phyloP scores from a whole-genome alignment of 2,797 vertebrate species.

The Ciconia nigra region DNA sequence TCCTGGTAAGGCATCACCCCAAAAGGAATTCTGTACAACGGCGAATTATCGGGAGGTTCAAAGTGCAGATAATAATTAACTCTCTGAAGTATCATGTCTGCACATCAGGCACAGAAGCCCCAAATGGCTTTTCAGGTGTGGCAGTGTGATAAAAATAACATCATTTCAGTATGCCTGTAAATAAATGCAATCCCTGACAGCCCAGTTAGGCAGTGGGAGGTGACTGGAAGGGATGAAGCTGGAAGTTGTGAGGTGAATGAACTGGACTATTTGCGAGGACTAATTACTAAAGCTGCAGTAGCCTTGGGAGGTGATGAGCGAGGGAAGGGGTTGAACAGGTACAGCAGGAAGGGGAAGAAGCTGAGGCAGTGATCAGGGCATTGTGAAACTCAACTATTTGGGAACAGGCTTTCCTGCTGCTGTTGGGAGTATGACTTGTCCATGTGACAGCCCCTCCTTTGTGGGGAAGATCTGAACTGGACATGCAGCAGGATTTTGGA shows the following conservation, averaged over 20 bases:
- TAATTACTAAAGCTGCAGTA: background rate
- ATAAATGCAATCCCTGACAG: background rate
- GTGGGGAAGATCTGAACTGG: background rate
- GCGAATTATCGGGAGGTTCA: background rate
- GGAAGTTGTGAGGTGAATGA: background rate
- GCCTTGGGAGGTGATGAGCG: background rate
- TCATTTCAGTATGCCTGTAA: background rate
- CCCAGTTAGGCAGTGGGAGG: background rate
- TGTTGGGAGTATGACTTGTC: background rate
- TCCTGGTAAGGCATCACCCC: conserved; percentile 78
- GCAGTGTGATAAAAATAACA: background rate
- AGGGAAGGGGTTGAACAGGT: background rate
- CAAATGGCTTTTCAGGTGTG: background rate
- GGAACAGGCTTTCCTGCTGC: background rate
- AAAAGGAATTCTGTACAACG: background rate
- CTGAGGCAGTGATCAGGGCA: background rate
- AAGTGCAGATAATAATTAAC: background rate
- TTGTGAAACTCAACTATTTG: background rate
- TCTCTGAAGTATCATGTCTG: background rate
- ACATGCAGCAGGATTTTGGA: background rate
- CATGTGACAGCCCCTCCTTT: background rate
- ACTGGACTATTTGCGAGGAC: background rate
- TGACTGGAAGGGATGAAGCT: background rate
- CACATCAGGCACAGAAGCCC: background rate
- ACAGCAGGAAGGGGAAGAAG: background rate